Percentiles rank a stretch among this genome's conserved stretches.
Evolutionary conservation across 37 sponge, comb jelly and placozoan species (phyloP).

Genomic region (Ianthella basta): DNA sequence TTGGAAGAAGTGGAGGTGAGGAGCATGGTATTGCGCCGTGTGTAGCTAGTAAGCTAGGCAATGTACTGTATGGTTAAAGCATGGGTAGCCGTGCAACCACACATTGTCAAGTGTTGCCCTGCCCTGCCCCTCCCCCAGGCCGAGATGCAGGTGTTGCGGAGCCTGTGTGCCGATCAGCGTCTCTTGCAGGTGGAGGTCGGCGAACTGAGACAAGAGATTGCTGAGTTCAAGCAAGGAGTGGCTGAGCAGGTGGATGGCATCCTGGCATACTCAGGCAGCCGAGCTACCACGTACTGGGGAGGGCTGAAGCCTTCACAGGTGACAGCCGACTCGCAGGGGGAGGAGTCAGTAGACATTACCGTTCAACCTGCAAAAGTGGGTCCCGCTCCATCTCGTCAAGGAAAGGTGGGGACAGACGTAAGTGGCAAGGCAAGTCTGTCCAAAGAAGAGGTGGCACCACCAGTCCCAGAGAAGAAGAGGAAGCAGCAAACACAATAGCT

Average conservation of each 20-base stretch:
- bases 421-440: no score
- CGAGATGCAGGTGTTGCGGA: constrained; percentile 48
- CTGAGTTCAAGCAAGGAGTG: constrained; percentile 51
- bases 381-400: no score
- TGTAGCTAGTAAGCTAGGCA: background rate
- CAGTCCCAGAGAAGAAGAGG: no score
- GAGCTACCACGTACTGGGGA: constrained; percentile 15
- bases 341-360: no score
- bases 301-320: no score
- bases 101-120: background rate
- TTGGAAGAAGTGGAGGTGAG: constrained; percentile 14
- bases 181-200: constrained; percentile 37
- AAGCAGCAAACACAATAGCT: no score
- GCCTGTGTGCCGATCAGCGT: constrained; percentile 30
- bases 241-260: constrained; percentile 51
- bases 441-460: no score
- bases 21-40: background rate
- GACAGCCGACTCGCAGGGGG: no score
- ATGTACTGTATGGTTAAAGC: no score
- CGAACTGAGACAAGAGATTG: constrained; percentile 40
- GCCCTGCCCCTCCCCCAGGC: constrained; percentile 34
- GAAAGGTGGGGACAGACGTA: no score
- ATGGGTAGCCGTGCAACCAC: no score
- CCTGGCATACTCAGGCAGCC: background rate
- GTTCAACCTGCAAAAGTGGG: no score